Evolutionary conservation across 2,797 vertebrate species (phyloP).

Genomic region (Peromyscus attwateri): DNA sequence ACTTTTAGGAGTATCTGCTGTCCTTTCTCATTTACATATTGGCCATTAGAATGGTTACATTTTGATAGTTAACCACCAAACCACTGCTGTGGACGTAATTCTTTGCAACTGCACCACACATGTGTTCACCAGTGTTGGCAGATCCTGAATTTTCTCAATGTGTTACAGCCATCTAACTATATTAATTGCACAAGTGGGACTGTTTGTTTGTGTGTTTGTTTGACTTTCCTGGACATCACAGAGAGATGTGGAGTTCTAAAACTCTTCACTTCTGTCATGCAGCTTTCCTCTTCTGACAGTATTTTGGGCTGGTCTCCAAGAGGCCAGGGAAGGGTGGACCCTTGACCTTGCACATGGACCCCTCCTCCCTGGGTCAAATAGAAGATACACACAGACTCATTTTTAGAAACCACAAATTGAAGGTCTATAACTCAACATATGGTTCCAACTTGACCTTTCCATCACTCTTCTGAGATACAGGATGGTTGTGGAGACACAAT

Average conservation of each 20-base stretch:
- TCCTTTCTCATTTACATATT: background rate
- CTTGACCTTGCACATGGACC: background rate
- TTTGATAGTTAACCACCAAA: background rate
- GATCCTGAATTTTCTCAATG: background rate
- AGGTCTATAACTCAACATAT: background rate
- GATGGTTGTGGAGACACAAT: background rate
- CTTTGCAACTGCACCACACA: background rate
- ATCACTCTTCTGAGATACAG: background rate
- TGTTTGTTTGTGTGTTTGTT: background rate
- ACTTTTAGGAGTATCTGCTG: background rate
- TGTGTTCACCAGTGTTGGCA: background rate
- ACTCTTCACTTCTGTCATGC: background rate
- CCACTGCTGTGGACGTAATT: background rate
- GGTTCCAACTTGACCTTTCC: background rate
- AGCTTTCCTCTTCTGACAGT: background rate
- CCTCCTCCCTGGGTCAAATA: background rate
- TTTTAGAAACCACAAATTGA: background rate
- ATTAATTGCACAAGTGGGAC: background rate
- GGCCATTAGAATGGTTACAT: background rate
- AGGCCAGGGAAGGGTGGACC: rapidly evolving
- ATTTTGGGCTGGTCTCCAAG: background rate
- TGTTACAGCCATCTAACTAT: background rate
- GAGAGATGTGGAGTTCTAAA: background rate
- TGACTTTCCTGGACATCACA: background rate
- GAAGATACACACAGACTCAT: background rate